These are phyloP conservation scores for Mus spretus DNA, from an alignment of 2,797 vertebrate species.

Conservation along the genomic window DNA sequence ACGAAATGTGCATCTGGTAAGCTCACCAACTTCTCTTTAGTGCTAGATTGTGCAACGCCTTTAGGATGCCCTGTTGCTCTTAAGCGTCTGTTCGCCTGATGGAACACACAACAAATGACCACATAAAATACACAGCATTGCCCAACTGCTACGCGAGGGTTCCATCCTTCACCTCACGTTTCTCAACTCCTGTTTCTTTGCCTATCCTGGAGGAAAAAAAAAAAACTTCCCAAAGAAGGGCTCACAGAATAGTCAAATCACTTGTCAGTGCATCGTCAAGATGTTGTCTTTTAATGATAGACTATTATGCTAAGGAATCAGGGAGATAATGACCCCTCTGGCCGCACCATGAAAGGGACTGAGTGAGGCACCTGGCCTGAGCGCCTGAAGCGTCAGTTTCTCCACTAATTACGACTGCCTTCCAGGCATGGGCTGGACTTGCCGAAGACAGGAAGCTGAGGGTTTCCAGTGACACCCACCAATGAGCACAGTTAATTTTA, in stretches of 20 bases:
- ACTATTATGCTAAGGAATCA: conserved; percentile 77
- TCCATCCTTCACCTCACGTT: conserved; percentile 43
- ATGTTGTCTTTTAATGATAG: conserved; percentile 73
- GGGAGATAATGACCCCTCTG: conserved; percentile 74
- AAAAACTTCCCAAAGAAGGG: conserved; percentile 13
- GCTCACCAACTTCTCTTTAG: conserved; percentile 30
- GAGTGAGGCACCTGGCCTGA: conserved; percentile 10
- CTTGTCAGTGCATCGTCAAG: conserved; percentile 53
- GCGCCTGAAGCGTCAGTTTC: conserved; percentile 44
- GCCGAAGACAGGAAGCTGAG: conserved; percentile 73
- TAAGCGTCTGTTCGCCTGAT: background rate
- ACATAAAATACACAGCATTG: conserved; percentile 48
- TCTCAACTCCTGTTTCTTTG: conserved; percentile 47
- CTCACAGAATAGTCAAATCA: conserved; percentile 70
- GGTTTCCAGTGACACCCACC: conserved; percentile 67
- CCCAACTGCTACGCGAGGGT: conserved; percentile 47
- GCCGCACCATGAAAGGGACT: conserved; percentile 39
- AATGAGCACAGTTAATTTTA: conserved; percentile 78
- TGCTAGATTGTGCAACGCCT: background rate
- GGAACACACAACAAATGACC: conserved; percentile 24
- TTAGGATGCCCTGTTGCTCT: conserved; percentile 7
- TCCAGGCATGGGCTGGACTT: conserved; percentile 72
- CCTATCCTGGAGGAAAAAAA: background rate
- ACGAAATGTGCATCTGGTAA: background rate
- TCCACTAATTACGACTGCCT: conserved; percentile 75